Evolutionary conservation across 1,140 invertebrate genomes (phyloP).

Genomic region (Drosophila yakuba): DNA sequence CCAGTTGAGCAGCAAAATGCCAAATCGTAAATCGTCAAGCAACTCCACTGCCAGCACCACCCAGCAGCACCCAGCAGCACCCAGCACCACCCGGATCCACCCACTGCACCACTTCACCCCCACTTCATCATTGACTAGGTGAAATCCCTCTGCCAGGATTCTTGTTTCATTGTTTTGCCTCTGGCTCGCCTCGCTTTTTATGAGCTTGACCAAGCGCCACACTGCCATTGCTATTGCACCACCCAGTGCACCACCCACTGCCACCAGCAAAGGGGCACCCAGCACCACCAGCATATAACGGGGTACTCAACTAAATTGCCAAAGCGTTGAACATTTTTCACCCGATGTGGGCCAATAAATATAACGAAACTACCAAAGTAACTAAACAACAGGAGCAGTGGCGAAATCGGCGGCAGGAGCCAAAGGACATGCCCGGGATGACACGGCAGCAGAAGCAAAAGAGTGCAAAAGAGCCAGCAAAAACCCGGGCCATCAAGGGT

Average conservation of each 20-base stretch:
- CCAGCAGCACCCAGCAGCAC: not conserved
- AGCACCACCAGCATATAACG: slow-evolving; percentile 71
- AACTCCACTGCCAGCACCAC: slow-evolving; percentile 17
- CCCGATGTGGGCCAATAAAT: slow-evolving; percentile 84
- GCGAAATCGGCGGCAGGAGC: slow-evolving; percentile 25
- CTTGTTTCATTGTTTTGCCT: slow-evolving; percentile 73
- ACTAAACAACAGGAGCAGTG: slow-evolving; percentile 72
- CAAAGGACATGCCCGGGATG: slow-evolving; percentile 43
- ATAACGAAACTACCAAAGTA: slow-evolving; percentile 84
- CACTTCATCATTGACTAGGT: slow-evolving; percentile 59
- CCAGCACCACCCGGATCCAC: not conserved
- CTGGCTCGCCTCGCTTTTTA: slow-evolving; percentile 68
- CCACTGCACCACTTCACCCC: not conserved
- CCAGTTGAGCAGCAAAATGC: slow-evolving; percentile 79
- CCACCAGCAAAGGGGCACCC: not conserved
- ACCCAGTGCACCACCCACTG: not conserved
- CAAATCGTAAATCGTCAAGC: slow-evolving; percentile 77
- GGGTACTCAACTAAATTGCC: slow-evolving; percentile 82
- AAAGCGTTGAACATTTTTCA: slow-evolving; percentile 84
- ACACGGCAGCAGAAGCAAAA: slow-evolving; percentile 25
- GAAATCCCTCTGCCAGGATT: slow-evolving; percentile 38
- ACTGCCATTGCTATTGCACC: not conserved
- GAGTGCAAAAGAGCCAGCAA: slow-evolving; percentile 5
- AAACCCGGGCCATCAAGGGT: not conserved
- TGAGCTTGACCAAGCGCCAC: slow-evolving; percentile 42